Percentiles rank a stretch among this genome's conserved stretches.
phyloP scores from a whole-genome alignment of 2,113 vertebrate genomes.

The Ammodytes dubius region DNA sequence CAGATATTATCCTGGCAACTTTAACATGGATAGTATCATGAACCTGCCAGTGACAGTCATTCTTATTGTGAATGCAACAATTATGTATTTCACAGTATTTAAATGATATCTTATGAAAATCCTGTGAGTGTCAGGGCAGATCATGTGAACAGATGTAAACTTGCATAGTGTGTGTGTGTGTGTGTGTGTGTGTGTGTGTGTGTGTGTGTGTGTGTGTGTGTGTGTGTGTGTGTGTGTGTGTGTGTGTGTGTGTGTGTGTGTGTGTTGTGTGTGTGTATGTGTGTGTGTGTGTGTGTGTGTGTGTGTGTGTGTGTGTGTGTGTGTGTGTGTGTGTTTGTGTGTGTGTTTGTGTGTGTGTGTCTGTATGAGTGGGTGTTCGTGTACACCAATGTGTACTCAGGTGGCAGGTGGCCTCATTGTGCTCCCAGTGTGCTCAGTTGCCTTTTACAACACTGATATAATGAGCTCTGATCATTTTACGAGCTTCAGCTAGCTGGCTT shows the following conservation, averaged over 20 bases:
- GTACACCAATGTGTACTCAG: slow-evolving; percentile 29
- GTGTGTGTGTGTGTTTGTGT: slow-evolving; percentile 14
- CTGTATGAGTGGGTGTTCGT: slow-evolving; percentile 38
- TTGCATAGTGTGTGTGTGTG: background rate
- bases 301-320: slow-evolving; percentile 22
- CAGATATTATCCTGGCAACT: background rate
- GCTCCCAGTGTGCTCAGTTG: slow-evolving; percentile 34
- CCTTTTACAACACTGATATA: slow-evolving; percentile 72
- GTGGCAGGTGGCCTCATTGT: slow-evolving; percentile 70
- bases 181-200: slow-evolving; percentile 28
- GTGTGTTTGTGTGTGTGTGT: slow-evolving; percentile 31
- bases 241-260: slow-evolving; percentile 37
- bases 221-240: slow-evolving; percentile 17
- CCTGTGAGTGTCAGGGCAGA: background rate
- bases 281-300: too few species aligned
- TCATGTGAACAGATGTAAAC: slow-evolving; percentile 33
- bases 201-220: slow-evolving; percentile 19
- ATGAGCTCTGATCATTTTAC: slow-evolving; percentile 69
- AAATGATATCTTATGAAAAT: background rate
- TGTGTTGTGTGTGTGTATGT: slow-evolving; percentile 1
- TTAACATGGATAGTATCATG: background rate
- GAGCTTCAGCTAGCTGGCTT: slow-evolving; percentile 33
- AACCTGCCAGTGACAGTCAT: background rate
- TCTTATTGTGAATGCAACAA: background rate
- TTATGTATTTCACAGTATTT: background rate